A percentile compares a stretch with the other conserved stretches of the same genome.
Conservation (phyloP, 2,888 invertebrate genomes). For the Pyrrhosoma nymphula region DNA sequence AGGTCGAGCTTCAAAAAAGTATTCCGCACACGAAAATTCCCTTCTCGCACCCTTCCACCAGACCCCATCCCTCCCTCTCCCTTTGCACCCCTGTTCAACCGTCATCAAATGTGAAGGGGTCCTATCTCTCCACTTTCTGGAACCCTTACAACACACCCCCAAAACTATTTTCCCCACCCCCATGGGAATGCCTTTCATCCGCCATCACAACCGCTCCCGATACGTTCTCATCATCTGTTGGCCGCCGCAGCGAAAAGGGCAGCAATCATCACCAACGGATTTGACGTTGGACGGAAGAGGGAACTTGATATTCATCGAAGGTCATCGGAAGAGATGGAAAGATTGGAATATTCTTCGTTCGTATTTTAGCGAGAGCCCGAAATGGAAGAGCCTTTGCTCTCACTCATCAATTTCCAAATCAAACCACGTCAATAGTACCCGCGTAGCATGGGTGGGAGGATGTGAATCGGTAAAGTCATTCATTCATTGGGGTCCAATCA, state of each 20-base stretch:
- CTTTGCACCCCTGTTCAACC: not conserved
- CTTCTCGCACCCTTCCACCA: not conserved
- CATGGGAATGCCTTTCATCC: not conserved
- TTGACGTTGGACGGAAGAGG: not conserved
- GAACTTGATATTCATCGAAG: not conserved
- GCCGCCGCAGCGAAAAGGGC: not conserved
- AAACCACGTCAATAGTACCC: no score
- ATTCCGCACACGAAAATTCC: not conserved
- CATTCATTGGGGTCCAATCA: no score
- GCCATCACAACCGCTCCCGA: no score
- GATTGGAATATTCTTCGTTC: not conserved
- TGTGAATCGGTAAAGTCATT: no score
- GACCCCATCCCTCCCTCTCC: not conserved
- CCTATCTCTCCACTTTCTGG: no score
- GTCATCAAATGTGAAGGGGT: no score
- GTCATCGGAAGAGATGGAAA: not conserved
- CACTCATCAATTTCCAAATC: no score
- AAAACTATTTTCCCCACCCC: not conserved
- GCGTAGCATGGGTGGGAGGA: no score
- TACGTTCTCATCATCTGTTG: no score
- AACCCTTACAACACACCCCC: not conserved
- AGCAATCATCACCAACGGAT: not conserved
- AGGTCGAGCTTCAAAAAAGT: not conserved
- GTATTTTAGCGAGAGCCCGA: no score
- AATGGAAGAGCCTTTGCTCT: no score